A percentile compares a stretch with the other conserved stretches of the same genome.
Conservation (phyloP, 2,888 invertebrate species). For the Didymodactylos carnosus region DNA sequence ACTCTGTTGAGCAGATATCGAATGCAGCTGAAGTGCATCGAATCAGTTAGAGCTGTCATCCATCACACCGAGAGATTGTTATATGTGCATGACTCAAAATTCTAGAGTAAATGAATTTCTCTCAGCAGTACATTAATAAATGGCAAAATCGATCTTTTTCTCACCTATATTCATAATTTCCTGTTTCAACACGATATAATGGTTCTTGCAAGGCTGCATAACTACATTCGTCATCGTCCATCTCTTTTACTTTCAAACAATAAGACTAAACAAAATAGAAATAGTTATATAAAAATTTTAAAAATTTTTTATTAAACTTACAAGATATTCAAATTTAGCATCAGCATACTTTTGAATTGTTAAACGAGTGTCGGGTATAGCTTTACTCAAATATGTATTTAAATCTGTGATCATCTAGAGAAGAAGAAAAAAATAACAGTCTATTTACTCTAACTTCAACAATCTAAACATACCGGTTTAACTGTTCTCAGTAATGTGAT, state of each 20-base stretch:
- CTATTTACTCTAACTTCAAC: not conserved
- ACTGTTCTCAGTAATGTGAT: conserved; percentile 67
- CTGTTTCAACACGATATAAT: conserved; percentile 86
- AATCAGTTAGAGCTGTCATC: too few relatives aligned
- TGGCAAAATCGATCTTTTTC: not conserved
- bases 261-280: conserved; percentile 47
- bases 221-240: conserved; percentile 95
- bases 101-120: too few relatives aligned
- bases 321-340: conserved; percentile 88
- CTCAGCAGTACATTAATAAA: too few relatives aligned
- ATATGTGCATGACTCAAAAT: too few relatives aligned
- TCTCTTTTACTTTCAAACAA: conserved; percentile 93
- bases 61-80: too few relatives aligned
- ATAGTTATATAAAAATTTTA: not conserved
- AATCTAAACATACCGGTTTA: conserved; percentile 51
- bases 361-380: conserved; percentile 87
- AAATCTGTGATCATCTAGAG: conserved; percentile 67
- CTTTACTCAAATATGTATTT: conserved; percentile 80
- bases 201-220: conserved; percentile 71
- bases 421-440: conserved; percentile 6
- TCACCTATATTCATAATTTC: conserved; percentile 94
- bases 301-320: conserved; percentile 19
- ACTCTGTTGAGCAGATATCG: too few relatives aligned
- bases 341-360: conserved; percentile 95
- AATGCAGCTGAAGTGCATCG: too few relatives aligned